A percentile compares a stretch with the other conserved stretches of the same genome.
These are phyloP conservation scores for Heliangelus exortis DNA, from an alignment of 2,797 vertebrate species.

Conservation along the genomic window DNA sequence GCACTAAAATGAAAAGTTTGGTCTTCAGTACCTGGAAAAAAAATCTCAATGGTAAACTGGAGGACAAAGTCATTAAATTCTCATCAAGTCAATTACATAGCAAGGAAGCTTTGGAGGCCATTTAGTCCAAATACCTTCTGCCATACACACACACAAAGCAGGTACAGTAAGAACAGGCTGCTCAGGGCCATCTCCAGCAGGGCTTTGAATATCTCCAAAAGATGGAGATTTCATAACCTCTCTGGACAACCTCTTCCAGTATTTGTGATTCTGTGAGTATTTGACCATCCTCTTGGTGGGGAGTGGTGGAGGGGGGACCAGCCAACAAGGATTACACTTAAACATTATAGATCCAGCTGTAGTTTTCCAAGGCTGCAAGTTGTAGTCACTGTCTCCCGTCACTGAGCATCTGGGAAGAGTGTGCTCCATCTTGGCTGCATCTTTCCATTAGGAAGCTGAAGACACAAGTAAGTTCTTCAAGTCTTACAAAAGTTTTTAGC, in stretches of 20 bases:
- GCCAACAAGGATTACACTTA: neutral
- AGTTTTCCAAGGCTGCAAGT: neutral
- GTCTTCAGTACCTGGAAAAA: neutral
- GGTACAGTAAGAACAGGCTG: constrained; percentile 1
- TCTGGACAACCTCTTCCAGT: constrained; percentile 14
- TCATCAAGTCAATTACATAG: neutral
- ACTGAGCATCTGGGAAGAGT: neutral
- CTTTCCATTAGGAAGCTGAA: neutral
- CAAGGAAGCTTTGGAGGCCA: neutral
- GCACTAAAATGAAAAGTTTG: neutral
- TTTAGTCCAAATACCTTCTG: neutral
- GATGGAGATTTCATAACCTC: constrained; percentile 8
- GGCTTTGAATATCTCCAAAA: constrained; percentile 19
- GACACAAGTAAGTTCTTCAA: neutral
- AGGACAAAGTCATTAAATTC: neutral
- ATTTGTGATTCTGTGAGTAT: neutral
- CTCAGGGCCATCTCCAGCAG: neutral
- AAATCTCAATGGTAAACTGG: neutral
- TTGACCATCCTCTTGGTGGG: neutral
- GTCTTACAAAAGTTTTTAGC: neutral
- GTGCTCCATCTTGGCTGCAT: neutral
- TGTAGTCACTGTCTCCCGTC: neutral
- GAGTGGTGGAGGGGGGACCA: neutral
- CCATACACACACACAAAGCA: neutral
- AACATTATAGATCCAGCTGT: neutral